Evolutionary conservation across 2,888 invertebrate species (phyloP).

Genomic region (Polylopha cassiicola): DNA sequence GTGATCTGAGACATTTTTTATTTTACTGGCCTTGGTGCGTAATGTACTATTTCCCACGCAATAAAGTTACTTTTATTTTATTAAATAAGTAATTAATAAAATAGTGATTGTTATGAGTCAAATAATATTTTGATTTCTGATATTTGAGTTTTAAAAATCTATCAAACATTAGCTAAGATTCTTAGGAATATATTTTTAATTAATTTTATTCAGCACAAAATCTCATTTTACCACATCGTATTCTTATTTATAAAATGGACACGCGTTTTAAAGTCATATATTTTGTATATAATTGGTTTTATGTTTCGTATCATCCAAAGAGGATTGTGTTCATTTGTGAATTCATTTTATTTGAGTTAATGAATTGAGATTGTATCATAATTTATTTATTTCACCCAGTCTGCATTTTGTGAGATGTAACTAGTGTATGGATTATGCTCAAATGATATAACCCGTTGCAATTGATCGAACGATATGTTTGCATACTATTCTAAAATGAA

Average conservation of each 20-base stretch:
- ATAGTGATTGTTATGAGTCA: no score
- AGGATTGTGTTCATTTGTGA: slow-evolving; percentile 70
- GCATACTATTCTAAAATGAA: slow-evolving; percentile 71
- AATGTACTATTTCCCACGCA: no score
- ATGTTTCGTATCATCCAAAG: slow-evolving; percentile 65
- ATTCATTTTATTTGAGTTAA: slow-evolving; percentile 43
- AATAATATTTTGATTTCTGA: no score
- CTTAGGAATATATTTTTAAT: no score
- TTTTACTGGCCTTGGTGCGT: no score
- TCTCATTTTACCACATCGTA: slow-evolving; percentile 4
- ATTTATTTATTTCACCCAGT: slow-evolving; percentile 70
- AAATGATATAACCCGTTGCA: slow-evolving; percentile 58
- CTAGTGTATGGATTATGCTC: slow-evolving; percentile 56
- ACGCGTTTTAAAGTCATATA: slow-evolving; percentile 23
- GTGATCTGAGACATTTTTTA: no score
- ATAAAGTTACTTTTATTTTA: no score
- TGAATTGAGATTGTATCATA: slow-evolving; percentile 58
- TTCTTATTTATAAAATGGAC: slow-evolving; percentile 28
- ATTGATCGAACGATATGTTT: slow-evolving; percentile 64
- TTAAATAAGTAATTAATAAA: no score
- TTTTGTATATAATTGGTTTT: slow-evolving; percentile 52
- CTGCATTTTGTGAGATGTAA: slow-evolving; percentile 55
- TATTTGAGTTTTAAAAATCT: no score
- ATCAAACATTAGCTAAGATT: no score
- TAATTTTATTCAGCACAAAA: slow-evolving; percentile 14